Percentiles rank a stretch among this genome's conserved stretches.
Evolutionary conservation across 64 coral and sea anemone genomes (phyloP).

Genomic region (Stylophora pistillata): DNA sequence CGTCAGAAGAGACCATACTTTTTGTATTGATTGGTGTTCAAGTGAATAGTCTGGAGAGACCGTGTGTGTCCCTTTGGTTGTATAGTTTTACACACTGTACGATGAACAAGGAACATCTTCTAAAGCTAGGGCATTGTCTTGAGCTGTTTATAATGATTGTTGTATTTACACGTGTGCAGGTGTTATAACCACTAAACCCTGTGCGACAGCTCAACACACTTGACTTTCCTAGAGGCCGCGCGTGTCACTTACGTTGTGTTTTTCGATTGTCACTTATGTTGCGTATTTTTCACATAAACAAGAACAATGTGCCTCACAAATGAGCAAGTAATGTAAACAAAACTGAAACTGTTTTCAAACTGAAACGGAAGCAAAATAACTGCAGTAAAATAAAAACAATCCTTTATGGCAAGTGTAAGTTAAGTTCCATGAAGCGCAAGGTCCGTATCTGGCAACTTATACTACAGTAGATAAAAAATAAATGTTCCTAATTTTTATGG

Average conservation of each 20-base stretch:
- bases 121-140: too few relatives aligned
- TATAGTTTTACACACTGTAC: too few relatives aligned
- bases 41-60: neutral
- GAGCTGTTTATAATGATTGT: too few relatives aligned
- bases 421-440: conserved; percentile 1
- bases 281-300: conserved; percentile 7
- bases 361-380: neutral
- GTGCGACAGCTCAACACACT: neutral
- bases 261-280: neutral
- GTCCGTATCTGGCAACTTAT: conserved; percentile 19
- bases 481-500: neutral
- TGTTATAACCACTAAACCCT: neutral
- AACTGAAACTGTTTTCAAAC: neutral
- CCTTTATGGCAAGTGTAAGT: conserved; percentile 5
- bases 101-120: too few relatives aligned
- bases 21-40: neutral
- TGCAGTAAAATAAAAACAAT: neutral
- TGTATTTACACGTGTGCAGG: too few relatives aligned
- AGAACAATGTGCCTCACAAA: neutral
- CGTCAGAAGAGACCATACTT: neutral
- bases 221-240: neutral
- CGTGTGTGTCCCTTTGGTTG: too few relatives aligned
- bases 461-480: conserved; percentile 21
- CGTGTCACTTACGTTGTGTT: neutral
- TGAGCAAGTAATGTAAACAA: neutral